Evolutionary conservation across 2,888 invertebrate genomes (phyloP), one percentile per base, ranked within the genome.

Genomic region (Drosophila nigricruria): DNA sequence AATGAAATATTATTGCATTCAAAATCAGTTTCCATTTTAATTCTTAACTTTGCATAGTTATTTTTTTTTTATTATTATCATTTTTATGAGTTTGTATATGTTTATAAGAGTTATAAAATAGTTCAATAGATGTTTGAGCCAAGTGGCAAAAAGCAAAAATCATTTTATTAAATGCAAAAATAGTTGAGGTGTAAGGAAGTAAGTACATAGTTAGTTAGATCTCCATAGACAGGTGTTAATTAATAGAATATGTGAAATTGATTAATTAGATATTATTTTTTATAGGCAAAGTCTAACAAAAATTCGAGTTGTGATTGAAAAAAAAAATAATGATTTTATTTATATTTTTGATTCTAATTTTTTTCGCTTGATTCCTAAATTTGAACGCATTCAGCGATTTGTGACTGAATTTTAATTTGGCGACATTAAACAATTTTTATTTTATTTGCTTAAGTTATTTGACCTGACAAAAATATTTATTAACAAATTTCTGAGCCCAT

Each of bases 111-210:
- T n/a, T n/a, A n/a, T n/a, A n/a, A n/a, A n/a, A n/a, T n/a, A n/a
- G n/a, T n/a, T n/a, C n/a, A n/a, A n/a, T n/a, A n/a, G n/a, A n/a
- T n/a, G n/a, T n/a, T n/a, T n/a, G n/a, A n/a, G n/a, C n/a, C n/a
- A n/a, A n/a, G n/a, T n/a, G n/a, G n/a, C n/a, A n/a, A n/a, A n/a
- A 43, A 23, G 6, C n/a, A 54, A 62, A 59, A 76, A 70, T 1
- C 38, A 30, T 56, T 74, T 62, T 75, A n/a, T n/a, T n/a, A 54
- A 72, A 23, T 43, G n/a, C 25, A 9, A 18, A 49, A 49, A 36
- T 23, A 1, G 14, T 25, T 47, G 16, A 32, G 47, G 34, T 67
- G 49, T 40, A 23, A 75, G 63, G 63, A 77, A 72, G 60, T 77
- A 20, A 65, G 42, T 62, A 65, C 45, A 65, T 53, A 47, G 27